These are phyloP conservation scores for Phalera bucephala DNA, from an alignment of 2,888 invertebrate species.

Conservation along the genomic window DNA sequence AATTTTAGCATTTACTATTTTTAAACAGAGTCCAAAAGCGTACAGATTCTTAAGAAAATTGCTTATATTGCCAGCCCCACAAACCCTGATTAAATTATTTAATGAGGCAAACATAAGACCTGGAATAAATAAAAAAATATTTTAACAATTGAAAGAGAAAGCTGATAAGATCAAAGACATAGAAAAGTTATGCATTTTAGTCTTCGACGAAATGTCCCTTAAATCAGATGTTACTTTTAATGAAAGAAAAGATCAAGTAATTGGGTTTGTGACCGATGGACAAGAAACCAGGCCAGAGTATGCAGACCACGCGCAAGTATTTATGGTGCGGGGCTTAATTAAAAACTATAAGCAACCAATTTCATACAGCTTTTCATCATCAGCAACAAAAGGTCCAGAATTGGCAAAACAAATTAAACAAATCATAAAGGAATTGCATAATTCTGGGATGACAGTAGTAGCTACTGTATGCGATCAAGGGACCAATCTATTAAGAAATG, in stretches of 20 bases:
- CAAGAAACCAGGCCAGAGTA: slow-evolving; percentile 9
- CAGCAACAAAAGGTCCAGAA: too few species aligned
- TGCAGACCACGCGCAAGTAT: slow-evolving; percentile 32
- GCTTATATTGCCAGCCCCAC: slow-evolving; percentile 19
- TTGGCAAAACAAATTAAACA: too few species aligned
- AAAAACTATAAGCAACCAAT: slow-evolving; percentile 28
- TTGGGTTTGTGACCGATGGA: slow-evolving; percentile 27
- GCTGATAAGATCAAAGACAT: slow-evolving; percentile 17
- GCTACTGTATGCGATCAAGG: too few species aligned
- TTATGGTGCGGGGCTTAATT: slow-evolving; percentile 24
- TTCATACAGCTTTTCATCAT: slow-evolving; percentile 5
- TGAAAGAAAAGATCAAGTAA: slow-evolving; percentile 24
- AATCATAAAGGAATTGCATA: slow-evolving; percentile 1
- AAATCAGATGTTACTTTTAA: slow-evolving; percentile 25
- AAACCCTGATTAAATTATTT: slow-evolving; percentile 14
- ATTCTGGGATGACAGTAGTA: too few species aligned
- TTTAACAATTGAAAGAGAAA: slow-evolving; percentile 20
- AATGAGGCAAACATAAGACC: slow-evolving; percentile 13
- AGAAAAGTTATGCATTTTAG: slow-evolving; percentile 18
- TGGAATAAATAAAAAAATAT: slow-evolving; percentile 25
- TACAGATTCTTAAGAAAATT: slow-evolving; percentile 18
- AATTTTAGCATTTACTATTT: slow-evolving; percentile 8
- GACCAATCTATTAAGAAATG: too few species aligned
- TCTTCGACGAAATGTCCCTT: slow-evolving; percentile 35
- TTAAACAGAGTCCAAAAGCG: slow-evolving; percentile 15